Base-by-base conservation (phyloP, 2,888 invertebrate species). In the Euproctis similis region DNA sequence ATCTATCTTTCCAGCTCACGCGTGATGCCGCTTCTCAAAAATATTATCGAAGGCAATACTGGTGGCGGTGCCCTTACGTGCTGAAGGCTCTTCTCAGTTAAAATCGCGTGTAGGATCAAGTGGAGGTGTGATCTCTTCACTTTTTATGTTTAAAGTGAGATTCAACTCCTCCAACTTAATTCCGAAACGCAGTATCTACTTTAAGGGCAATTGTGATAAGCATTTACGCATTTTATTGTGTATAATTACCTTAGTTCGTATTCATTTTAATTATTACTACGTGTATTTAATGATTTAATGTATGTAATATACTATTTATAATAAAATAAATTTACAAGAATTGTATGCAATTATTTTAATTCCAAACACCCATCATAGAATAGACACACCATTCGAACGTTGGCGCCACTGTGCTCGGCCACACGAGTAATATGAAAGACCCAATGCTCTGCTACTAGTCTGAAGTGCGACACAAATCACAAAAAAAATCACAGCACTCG, bases 61-160 rank as follows among this genome's bases (percentile, higher is more conserved):
- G 6, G 14, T 6, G 4, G 6, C 14, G 4, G 4, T 14, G 14
- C 14, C 14, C 14, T 6, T 4, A 14, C 4, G 4, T 4, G 6
- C 4, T 14, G 14, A 14, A 14, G 14, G 6, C 14, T 6, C 4
- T 14, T 4, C 26, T 11, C 31, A 28, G 27, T 43, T n/a, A n/a
- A n/a, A n/a, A n/a, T n/a, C n/a, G 82, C 81, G 76, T 68, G 46
- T 66, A 65, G 78, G 80, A 73, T 74, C 73, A 85, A 85, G 85
- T 85, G 85, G 85, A 85, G 85, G 85, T 84, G 85, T 85, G 85
- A 85, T 85, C 85, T 85, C 85, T 85, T 85, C 85, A 85, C 85
- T 85, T 85, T 85, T 80, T 75, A 60, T 69, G 57, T 46, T 67
- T 81, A 82, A 85, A 85, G 85, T 85, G 85, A 85, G 85, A 85